Base-by-base conservation (phyloP, 2,797 vertebrate species). In the Oophaga sylvatica region DNA sequence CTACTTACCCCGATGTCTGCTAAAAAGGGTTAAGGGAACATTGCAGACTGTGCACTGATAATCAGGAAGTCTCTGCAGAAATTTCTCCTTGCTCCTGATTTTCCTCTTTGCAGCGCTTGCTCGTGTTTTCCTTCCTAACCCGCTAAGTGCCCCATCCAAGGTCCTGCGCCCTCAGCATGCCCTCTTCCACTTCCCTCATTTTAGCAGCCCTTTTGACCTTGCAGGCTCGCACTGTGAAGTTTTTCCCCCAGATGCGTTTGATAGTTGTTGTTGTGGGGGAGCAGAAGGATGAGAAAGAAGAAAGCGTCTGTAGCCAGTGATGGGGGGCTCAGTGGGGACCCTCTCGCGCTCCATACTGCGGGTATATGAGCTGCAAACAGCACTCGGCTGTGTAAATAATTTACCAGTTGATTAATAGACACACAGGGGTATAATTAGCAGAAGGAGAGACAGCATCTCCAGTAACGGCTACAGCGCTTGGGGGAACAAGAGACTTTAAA, bases 331-430 rank as follows among this genome's bases (percentile, higher is more conserved):
- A 83, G 88, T 41, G 73, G 88, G 80, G 84, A 86, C 80, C 70
- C 62, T 12, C 81, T 59, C 71, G 17, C 91, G 81, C 92, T 93
- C 91, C 92, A 92, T 93, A 92, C 92, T 90, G 89, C 91, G 89
- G 86, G 92, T 68, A 93, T 97, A 97, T 98, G 96, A 97, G 96
- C 97, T 96, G 96, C 95, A 97, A 97, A 95, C 96, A 94, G 96
- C 96, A 95, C 95, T 90, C 89, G 96, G 94, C 96, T 95, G 95
- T 95, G 95, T 99, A 97, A 99, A 99, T 99, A 99, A 99, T 99
- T 98, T 96, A 99, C 96, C 95, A 97, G 97, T 97, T 98, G 98
- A 98, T 99, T 99, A 99, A 99, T 99, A 97, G 97, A 97, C 97
- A 97, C 98, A 97, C 97, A 97, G 94, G 97, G 97, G 98, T 98